Evolutionary conservation across 2,888 invertebrate species (phyloP), one percentile per base, ranked within the genome.

Genomic region (Ichneumoninae sp.): DNA sequence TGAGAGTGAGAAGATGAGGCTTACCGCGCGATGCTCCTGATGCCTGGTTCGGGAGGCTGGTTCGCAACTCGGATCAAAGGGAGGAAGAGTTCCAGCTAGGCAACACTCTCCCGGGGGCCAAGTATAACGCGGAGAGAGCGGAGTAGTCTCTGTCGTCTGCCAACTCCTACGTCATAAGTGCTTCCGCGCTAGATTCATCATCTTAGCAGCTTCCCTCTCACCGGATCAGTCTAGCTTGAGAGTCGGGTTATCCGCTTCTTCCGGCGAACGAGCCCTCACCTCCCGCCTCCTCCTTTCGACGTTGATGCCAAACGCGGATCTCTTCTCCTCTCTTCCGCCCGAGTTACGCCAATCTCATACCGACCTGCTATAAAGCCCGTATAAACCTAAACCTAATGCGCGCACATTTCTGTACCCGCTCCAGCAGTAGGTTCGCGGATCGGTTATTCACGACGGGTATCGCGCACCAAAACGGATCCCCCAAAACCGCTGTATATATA

Each of bases 181-280:
- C 92, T 93, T 93, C 92, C 92, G 91, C 91, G 90, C 91, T 91
- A 93, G 93, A 93, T 93, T 93, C 93, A 93, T 93, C 93, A 93
- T 93, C 90, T 91, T 90, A 91, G 90, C 84, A 86, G 26, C 89
- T 30, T 33, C 16, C 30, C 57, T 74, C 72, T 76, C 82, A 71
- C 40, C 76, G 84, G 84, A 85, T 85, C 84, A 76, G 79, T 82
- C 47, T 72, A 87, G 90, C 90, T 90, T 89, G 50, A 70, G 40
- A 65, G 54, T 10, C 82, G 86, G 87, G 89, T 90, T 91, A 90
- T 91, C 91, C 90, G 88, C 89, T 90, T 91, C 91, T 90, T 89
- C 91, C 89, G 84, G 84, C 72, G 72, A 85, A 80, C 82, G 80
- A 82, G 62, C 50, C 40, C 60, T 62, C 33, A 26, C 16, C 30